phyloP scores from a whole-genome alignment of 2,888 invertebrate species.

The Lepidochrysops patricia region DNA sequence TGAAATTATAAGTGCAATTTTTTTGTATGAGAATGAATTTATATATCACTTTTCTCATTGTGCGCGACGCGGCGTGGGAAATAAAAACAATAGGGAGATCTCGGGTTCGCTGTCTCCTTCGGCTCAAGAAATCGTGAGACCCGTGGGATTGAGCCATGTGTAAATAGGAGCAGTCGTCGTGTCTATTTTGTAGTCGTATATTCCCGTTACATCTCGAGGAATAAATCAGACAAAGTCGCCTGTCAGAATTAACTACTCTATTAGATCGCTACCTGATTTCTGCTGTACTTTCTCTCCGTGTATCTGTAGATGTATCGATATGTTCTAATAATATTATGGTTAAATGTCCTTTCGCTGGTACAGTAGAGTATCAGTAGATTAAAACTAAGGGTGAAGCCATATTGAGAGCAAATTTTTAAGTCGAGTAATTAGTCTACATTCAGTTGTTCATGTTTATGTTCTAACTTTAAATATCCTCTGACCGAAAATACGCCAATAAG shows the following conservation, averaged over 20 bases:
- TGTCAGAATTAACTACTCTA: neutral
- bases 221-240: conserved; percentile 3
- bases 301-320: neutral
- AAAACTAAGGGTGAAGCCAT: no score
- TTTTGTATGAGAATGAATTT: conserved; percentile 29
- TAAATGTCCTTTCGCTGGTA: neutral
- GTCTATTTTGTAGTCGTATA: conserved; percentile 27
- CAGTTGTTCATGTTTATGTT: no score
- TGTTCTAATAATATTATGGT: neutral
- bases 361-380: no score
- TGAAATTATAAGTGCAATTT: conserved; percentile 17
- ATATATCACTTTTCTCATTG: conserved; percentile 42
- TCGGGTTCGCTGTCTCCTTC: conserved; percentile 31
- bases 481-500: no score
- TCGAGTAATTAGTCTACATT: no score
- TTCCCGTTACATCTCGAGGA: conserved; percentile 15
- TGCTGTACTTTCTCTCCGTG: neutral
- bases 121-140: conserved; percentile 51
- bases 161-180: conserved; percentile 33
- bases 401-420: no score
- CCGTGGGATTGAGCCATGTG: conserved; percentile 34
- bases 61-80: conserved; percentile 42
- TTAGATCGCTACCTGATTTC: neutral
- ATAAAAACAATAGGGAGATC: conserved; percentile 50
- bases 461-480: no score